Evolutionary conservation across 23 tunicate genomes (phyloP).

Genomic region (Aplidium turbinatum): DNA sequence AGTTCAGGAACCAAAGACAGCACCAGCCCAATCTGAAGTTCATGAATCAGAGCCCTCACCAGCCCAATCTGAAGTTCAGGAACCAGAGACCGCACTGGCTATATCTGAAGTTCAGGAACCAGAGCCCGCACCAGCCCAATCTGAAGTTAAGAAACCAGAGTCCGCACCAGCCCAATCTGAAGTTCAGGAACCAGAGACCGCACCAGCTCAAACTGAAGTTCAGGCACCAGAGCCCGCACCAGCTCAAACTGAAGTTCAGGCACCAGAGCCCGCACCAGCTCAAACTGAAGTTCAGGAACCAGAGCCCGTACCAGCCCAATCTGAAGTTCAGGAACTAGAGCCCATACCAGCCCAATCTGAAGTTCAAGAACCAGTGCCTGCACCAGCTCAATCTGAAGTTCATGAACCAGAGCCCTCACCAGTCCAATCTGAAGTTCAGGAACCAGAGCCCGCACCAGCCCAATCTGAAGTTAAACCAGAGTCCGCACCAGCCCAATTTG

Average conservation of each 20-base stretch:
- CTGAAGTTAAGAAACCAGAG: background rate
- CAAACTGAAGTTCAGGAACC: background rate
- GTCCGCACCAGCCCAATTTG: constrained; percentile 1
- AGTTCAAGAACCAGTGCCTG: background rate
- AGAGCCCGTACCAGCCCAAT: background rate
- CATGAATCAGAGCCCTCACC: no score
- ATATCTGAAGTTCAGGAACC: no score
- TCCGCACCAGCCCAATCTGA: background rate
- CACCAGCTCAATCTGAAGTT: background rate
- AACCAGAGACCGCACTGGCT: no score
- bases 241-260: background rate
- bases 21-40: no score
- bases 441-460: background rate
- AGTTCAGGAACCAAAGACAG: no score
- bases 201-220: background rate
- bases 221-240: background rate
- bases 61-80: no score
- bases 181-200: background rate
- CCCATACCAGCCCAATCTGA: no score
- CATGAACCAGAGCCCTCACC: background rate
- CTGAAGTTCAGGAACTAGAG: background rate
- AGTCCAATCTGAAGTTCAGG: background rate
- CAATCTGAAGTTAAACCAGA: background rate
- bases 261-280: background rate
- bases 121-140: background rate